Percentiles rank a stretch among this genome's conserved stretches.
Conservation (phyloP, 2,888 invertebrate genomes). For the Pheosia tremula region DNA sequence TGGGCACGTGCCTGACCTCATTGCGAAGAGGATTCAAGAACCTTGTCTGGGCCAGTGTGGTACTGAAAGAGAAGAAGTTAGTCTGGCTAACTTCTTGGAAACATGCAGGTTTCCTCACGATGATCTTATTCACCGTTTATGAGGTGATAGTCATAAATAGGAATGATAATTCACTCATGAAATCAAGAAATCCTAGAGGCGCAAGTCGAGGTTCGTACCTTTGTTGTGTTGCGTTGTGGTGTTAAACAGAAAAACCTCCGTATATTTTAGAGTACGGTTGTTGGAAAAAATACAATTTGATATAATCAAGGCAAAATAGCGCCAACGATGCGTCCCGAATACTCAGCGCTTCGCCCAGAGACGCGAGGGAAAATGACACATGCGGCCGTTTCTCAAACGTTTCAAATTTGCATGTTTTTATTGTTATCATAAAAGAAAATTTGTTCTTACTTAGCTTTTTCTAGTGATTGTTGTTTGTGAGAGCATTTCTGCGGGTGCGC, state of each 20-base stretch:
- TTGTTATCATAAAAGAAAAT: constrained; percentile 10
- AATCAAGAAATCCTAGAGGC: no score
- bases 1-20: no score
- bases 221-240: no score
- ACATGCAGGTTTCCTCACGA: no score
- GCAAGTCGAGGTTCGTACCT: no score
- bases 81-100: no score
- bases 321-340: constrained; percentile 13
- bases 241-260: not conserved
- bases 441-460: constrained; percentile 6
- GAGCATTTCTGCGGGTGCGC: not conserved
- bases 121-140: no score
- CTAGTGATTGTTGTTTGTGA: not conserved
- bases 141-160: no score
- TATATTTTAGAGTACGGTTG: not conserved
- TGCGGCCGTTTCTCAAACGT: constrained; percentile 19
- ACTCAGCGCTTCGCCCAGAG: constrained; percentile 4
- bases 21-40: no score
- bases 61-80: no score
- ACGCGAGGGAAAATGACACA: constrained; percentile 15
- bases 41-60: no score
- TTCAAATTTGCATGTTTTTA: constrained; percentile 14
- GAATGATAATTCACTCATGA: no score
- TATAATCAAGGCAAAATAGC: constrained; percentile 23
- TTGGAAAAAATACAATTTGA: constrained; percentile 2